Evolutionary conservation across 2,888 invertebrate species (phyloP).

Genomic region (Morpho deidamia): DNA sequence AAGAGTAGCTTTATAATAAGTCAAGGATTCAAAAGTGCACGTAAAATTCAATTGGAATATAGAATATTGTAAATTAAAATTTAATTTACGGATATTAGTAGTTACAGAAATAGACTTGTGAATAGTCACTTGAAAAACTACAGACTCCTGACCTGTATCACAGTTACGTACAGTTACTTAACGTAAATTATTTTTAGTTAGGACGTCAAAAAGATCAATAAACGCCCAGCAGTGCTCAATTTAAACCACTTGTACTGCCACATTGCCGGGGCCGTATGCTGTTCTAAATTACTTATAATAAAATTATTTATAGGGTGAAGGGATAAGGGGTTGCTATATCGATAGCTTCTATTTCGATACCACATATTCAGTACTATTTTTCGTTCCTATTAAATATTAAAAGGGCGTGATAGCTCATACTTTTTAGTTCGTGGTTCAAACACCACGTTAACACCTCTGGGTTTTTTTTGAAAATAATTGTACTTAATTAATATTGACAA

Average conservation of each 20-base stretch:
- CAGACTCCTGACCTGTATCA: conserved; percentile 2
- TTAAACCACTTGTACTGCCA: conserved; percentile 21
- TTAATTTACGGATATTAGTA: no score
- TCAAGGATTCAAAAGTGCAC: no score
- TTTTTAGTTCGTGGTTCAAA: no score
- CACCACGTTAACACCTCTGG: no score
- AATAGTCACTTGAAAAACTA: neutral
- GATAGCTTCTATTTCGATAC: conserved; percentile 1
- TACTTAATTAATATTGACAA: no score
- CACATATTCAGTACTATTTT: neutral
- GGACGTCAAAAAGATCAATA: conserved; percentile 21
- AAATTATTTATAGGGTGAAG: conserved; percentile 19
- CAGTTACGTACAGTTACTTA: conserved; percentile 8
- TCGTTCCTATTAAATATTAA: neutral
- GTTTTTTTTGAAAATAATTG: no score
- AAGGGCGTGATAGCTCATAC: no score
- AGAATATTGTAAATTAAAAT: no score
- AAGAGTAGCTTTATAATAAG: no score
- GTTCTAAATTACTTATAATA: conserved; percentile 18
- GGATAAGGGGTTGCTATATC: conserved; percentile 8
- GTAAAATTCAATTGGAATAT: no score
- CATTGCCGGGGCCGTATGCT: conserved; percentile 18
- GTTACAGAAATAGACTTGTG: no score
- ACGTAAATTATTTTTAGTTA: conserved; percentile 18
- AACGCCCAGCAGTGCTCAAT: conserved; percentile 18